Evolutionary conservation across 2,888 invertebrate genomes (phyloP), one percentile per base, ranked within the genome.

Genomic region (Aproaerema taeniolella): DNA sequence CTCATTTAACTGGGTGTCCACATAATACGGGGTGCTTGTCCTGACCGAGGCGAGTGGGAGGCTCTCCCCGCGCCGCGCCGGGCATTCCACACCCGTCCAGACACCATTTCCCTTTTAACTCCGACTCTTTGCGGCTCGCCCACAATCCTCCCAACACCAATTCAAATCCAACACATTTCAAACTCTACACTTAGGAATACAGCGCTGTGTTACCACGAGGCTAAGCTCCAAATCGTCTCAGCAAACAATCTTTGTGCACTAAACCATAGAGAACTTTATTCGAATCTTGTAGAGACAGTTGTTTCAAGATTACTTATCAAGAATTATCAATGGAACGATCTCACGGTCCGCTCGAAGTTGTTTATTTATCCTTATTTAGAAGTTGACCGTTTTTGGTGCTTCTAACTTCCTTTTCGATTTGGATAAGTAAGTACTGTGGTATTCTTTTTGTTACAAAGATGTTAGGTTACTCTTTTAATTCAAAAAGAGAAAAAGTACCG

Each of bases 41-140:
- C 26, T 20, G 26, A n/a, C n/a, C 26, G 26, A 5, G 2, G 5
- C n/a, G 26, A 26, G 26, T 26, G 26, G 26, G 26, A 9, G 26
- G 26, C n/a, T 3, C 6, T 9, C 26, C n/a, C 8, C 20, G 4
- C 20, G 4, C 5, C 20, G 4, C 5, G 20, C 26, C 28, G 45
- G 45, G 39, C 46, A 40, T 41, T 49, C 43, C 40, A 36, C 39
- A 39, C 28, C 14, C 48, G 41, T 60, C 75, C 77, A n/a, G 63
- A 81, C 80, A 82, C 75, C 73, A 76, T 75, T 80, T 80, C 79
- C 81, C 81, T 80, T 81, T 81, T 81, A 81, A 66, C 68, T 68
- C 65, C 60, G 65, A 62, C 66, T 64, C 58, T 60, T 49, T 50
- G 63, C 43, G 61, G 59, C 51, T 53, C 58, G 28, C 35, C 35